Conservation (phyloP, 92 coral and sea anemone genomes). For the Micromussa lordhowensis region DNA sequence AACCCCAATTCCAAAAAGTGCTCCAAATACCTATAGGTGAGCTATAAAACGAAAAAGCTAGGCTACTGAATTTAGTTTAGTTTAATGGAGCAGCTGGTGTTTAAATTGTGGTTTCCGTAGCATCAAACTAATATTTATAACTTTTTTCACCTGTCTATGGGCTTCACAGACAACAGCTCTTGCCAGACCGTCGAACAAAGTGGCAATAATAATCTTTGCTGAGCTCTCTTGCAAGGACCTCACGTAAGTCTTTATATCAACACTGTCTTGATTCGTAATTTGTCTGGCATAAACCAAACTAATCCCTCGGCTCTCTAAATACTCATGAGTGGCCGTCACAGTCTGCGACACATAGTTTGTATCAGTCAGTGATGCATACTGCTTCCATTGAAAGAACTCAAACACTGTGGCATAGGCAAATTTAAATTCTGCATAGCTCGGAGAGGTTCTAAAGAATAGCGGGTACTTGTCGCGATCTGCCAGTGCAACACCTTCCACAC, state of each 20-base stretch:
- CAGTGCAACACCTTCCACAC: constrained; percentile 82
- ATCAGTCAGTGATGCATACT: constrained; percentile 84
- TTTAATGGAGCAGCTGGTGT: too few species aligned
- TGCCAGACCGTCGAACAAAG: constrained; percentile 81
- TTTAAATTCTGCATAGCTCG: constrained; percentile 86
- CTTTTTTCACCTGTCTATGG: constrained; percentile 64
- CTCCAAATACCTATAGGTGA: too few species aligned
- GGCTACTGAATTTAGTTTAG: too few species aligned
- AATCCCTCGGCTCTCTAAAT: constrained; percentile 67
- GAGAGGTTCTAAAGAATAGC: constrained; percentile 82
- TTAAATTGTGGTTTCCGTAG: too few species aligned
- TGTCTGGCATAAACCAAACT: constrained; percentile 76
- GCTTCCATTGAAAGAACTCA: constrained; percentile 77
- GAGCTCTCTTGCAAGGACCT: constrained; percentile 68
- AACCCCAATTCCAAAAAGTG: not conserved
- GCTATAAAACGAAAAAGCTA: too few species aligned
- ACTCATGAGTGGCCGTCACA: constrained; percentile 76
- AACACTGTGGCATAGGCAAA: constrained; percentile 76
- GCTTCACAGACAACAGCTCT: constrained; percentile 88
- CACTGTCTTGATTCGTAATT: constrained; percentile 72
- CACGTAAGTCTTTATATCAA: constrained; percentile 76
- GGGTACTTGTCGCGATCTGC: constrained; percentile 81
- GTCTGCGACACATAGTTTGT: constrained; percentile 80
- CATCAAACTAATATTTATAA: too few species aligned
- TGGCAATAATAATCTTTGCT: constrained; percentile 75